Percentiles rank a stretch among this genome's conserved stretches.
Conservation (phyloP, 2,888 invertebrate genomes). For the Laothoe populi region DNA sequence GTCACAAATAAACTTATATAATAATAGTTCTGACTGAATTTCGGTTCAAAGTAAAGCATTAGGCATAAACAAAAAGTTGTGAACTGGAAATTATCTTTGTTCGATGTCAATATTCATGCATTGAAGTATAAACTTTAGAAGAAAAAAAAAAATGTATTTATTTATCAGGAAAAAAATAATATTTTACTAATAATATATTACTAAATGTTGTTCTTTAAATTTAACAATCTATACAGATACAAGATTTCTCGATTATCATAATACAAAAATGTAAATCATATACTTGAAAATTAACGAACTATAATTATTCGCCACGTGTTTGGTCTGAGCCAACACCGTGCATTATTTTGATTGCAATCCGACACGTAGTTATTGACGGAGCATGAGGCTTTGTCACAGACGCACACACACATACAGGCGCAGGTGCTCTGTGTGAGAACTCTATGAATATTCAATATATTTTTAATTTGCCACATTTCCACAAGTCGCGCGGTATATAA, state of each 20-base stretch:
- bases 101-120: no score
- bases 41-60: not conserved
- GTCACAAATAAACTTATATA: no score
- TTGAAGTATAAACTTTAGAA: no score
- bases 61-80: not conserved
- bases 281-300: constrained; percentile 7
- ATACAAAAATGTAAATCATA: no score
- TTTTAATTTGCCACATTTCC: constrained; percentile 23
- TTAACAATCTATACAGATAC: no score
- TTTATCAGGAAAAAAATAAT: not conserved
- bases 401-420: constrained; percentile 1
- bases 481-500: constrained; percentile 13
- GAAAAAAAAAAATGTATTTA: not conserved
- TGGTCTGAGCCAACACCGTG: constrained; percentile 2
- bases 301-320: not conserved
- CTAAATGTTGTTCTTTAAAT: no score
- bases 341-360: constrained; percentile 15
- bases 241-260: no score
- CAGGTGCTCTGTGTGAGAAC: constrained; percentile 4
- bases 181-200: no score
- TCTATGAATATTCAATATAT: constrained; percentile 23
- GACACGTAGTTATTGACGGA: not conserved
- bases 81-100: no score
- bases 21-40: no score
- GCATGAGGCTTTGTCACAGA: constrained; percentile 1